Evolutionary conservation across 2,888 invertebrate species (phyloP), one percentile per base, ranked within the genome.

Genomic region (Abscondita cerata): DNA sequence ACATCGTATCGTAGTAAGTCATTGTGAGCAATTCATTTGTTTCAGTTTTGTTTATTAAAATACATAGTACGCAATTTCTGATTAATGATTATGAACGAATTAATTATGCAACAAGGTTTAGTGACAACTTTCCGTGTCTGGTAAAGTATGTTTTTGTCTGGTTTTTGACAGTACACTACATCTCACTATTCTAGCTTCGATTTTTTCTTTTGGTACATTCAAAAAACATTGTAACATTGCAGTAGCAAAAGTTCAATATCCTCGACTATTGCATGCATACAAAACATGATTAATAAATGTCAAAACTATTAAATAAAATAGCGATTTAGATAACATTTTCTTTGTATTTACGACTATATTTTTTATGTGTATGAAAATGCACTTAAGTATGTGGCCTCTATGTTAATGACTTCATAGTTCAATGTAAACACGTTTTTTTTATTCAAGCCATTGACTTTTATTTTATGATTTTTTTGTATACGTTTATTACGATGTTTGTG

Each of bases 381-480:
- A 36, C 36, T 36, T 36, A 36, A n/a, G 36, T 2, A n/a, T 36
- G 36, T 36, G 12, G 36, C 36, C 12, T n/a, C 36, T 9, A 9
- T 36, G n/a, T 36, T 36, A 36, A 36, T 36, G 36, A 36, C 36
- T 25, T 36, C 36, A 36, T 36, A 36, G 12, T 36, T 36, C 12
- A 36, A 36, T 12, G 12, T 36, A n/a, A 36, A 36, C 36, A 36
- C 12, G 36, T 36, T 36, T 36, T 36, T n/a, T 25, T 36, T 2
- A 36, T 36, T n/a, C 11, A 36, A 36, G 36, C n/a, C 36, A 36
- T 36, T 11, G 36, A 3, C 36, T 9, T 36, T 9, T 36, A 3
- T 36, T 36, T 9, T 36, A 2, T 36, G 11, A 8, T 36, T 25
- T 36, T 12, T 36, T 36, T 25, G 6, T 25, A 2, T 25, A 25